Evolutionary conservation across 2,888 invertebrate species (phyloP), one percentile per base, ranked within the genome.

Genomic region (Tipula confusa): DNA sequence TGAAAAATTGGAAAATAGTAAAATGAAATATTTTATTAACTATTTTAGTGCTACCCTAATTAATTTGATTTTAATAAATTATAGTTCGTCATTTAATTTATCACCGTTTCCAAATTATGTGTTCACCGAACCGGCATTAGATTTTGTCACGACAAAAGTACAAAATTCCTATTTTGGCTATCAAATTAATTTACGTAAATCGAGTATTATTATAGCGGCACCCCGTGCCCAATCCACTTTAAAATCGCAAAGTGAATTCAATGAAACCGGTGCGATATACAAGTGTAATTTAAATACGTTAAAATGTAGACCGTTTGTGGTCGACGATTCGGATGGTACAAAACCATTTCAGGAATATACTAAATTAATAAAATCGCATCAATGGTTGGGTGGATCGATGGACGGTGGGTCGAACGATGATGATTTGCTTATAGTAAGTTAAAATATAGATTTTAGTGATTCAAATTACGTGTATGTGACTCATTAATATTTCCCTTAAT

Each of bases 261-360:
- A 87, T 81, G 91, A 92, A 87, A 91, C 91, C 1, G 92, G 92
- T n/a, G 89, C 91, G n/a, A 88, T 91, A 13, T 92, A 91, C 86
- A 89, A 89, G 36, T 92, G 92, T 84, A 86, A 87, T 3, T 85
- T 88, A 11, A 83, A 85, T 5, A 86, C 85, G 2, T 86, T 86
- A 2, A 85, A 85, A n/a, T 91, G 91, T 86, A 85, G 84, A 79
- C 88, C 89, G 2, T 89, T 88, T 83, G 85, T 89, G 2, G 88
- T 91, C 84, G 90, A 90, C 83, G 84, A 86, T 0, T 86, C 86
- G 1, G 90, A 91, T 83, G 33, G 64, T 1, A 64, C 2, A 11
- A 24, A 18, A 64, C 64, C 64, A 9, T 64, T 64, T 64, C 18
- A 64, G n/a, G 31, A 80, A 15, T 80, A 29, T 29, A 80, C 29